These are phyloP conservation scores for Corapipo altera DNA, from an alignment of 2,113 vertebrate species.

Conservation along the genomic window DNA sequence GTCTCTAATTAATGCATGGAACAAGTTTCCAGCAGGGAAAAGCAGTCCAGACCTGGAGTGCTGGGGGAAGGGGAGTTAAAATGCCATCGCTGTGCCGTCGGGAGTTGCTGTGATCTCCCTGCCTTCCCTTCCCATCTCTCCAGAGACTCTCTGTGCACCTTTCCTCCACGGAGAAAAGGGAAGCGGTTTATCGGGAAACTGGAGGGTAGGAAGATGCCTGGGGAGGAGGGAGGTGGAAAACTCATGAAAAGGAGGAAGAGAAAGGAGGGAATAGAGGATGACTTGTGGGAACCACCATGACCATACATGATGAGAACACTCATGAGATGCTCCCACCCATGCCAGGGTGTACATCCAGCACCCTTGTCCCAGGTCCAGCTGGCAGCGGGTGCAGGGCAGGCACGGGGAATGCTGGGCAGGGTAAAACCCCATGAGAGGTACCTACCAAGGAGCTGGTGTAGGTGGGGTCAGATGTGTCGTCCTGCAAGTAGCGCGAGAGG, in stretches of 20 bases:
- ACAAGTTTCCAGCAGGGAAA: conserved; percentile 28
- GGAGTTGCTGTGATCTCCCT: not conserved
- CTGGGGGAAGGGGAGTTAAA: conserved; percentile 13
- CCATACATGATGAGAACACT: not conserved
- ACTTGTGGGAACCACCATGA: not conserved
- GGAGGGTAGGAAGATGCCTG: not conserved
- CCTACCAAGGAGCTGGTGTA: conserved; percentile 97
- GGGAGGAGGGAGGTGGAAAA: not conserved
- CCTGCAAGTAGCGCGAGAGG: conserved; percentile 95
- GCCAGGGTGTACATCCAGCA: not conserved
- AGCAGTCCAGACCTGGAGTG: not conserved
- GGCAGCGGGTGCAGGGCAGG: not conserved
- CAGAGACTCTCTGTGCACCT: not conserved
- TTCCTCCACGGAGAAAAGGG: not conserved
- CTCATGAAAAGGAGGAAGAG: not conserved
- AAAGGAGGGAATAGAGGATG: not conserved
- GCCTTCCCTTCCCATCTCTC: not conserved
- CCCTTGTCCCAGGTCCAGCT: not conserved
- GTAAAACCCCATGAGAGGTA: not conserved
- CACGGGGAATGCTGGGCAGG: not conserved
- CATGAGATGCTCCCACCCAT: not conserved
- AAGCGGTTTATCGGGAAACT: conserved; percentile 17
- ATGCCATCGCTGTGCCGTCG: fast-evolving
- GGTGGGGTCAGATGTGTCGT: conserved; percentile 95
- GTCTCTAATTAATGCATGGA: conserved; percentile 51